Conservation (phyloP, 2,113 vertebrate genomes). For the Patagioenas fasciata region DNA sequence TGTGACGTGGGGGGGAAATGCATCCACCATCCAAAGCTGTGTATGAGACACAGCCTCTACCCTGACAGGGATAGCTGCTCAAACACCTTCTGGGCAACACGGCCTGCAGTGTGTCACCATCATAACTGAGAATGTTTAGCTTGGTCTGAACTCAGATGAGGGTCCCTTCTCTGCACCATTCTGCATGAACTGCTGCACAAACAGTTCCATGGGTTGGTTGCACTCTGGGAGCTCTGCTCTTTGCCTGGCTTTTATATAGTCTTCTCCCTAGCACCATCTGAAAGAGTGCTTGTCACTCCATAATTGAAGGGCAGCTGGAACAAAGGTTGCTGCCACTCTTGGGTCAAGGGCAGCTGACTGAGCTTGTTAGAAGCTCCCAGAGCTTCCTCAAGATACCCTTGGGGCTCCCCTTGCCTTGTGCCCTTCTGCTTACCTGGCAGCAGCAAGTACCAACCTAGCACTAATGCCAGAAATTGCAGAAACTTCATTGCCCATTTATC, state of each 20-base stretch:
- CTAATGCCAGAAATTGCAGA: not conserved
- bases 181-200: not conserved
- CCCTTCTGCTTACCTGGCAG: not conserved
- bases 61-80: not conserved
- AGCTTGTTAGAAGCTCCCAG: not conserved
- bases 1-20: not conserved
- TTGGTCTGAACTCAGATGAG: not conserved
- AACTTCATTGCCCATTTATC: not conserved
- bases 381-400: not conserved
- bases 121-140: not conserved
- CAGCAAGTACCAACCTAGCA: not conserved
- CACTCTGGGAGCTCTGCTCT: not conserved
- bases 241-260: rapidly evolving
- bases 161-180: not conserved
- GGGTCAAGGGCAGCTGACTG: not conserved
- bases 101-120: not conserved
- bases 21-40: not conserved
- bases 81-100: not conserved
- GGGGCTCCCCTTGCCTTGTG: not conserved
- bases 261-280: not conserved
- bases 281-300: not conserved
- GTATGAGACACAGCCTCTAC: not conserved
- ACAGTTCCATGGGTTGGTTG: not conserved
- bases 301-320: not conserved
- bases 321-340: not conserved